phyloP scores from a whole-genome alignment of 2,113 vertebrate species.

The Lamprologus callipterus region DNA sequence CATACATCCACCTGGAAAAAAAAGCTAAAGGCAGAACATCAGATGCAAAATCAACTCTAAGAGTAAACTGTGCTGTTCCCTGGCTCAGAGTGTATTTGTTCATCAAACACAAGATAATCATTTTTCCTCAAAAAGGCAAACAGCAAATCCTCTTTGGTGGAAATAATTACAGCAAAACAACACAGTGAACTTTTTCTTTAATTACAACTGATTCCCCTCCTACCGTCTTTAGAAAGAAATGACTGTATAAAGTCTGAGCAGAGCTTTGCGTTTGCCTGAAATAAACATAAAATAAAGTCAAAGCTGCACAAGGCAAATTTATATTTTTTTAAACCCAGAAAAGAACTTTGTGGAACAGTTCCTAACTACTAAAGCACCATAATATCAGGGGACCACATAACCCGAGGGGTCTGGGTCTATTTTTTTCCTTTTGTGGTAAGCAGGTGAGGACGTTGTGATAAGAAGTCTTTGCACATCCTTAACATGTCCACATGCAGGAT shows the following conservation, averaged over 20 bases:
- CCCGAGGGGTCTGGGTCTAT: not conserved
- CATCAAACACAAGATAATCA: not conserved
- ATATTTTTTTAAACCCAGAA: not conserved
- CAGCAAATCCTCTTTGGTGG: not conserved
- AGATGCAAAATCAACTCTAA: not conserved
- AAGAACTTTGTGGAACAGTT: not conserved
- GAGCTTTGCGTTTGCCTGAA: not conserved
- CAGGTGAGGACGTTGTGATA: not conserved
- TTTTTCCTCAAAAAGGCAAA: not conserved
- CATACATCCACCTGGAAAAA: not conserved
- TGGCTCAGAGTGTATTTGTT: not conserved
- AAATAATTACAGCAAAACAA: not conserved
- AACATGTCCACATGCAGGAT: not conserved
- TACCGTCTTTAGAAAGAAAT: not conserved
- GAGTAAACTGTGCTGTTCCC: not conserved
- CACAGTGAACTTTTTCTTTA: not conserved
- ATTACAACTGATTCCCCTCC: constrained; percentile 5
- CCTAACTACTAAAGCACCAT: not conserved
- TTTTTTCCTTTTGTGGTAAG: not conserved
- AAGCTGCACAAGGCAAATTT: not conserved
- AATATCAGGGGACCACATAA: not conserved
- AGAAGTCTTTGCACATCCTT: not conserved
- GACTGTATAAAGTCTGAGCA: not conserved
- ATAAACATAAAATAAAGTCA: not conserved
- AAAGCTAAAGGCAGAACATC: not conserved